These are phyloP conservation scores for Myotis vivesi DNA, from an alignment of 2,797 vertebrate genomes.

Conservation along the genomic window DNA sequence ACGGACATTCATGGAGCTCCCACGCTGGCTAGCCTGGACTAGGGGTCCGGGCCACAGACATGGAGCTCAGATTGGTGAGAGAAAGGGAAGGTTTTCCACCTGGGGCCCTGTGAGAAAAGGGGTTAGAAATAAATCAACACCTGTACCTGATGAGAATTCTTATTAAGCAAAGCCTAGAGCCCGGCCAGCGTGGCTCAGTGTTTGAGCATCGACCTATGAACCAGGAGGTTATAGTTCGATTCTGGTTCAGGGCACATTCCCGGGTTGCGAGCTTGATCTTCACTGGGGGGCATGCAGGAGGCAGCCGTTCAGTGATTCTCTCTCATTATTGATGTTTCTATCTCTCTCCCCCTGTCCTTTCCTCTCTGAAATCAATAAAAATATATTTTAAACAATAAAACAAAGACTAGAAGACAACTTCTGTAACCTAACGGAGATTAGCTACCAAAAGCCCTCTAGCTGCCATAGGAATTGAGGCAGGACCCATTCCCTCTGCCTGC, in stretches of 20 bases:
- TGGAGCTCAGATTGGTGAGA: not conserved
- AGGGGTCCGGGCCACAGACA: not conserved
- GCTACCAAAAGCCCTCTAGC: not conserved
- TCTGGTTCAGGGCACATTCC: too few species aligned
- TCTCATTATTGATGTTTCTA: too few species aligned
- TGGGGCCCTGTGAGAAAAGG: not conserved
- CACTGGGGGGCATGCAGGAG: too few species aligned
- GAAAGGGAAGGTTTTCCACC: not conserved
- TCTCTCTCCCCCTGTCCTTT: too few species aligned
- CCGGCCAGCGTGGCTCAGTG: too few species aligned
- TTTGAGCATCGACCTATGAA: too few species aligned
- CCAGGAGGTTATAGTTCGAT: too few species aligned
- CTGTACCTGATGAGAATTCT: not conserved
- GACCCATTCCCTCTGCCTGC: not conserved
- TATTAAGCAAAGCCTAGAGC: too few species aligned
- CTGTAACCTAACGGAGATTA: not conserved
- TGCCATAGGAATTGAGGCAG: not conserved
- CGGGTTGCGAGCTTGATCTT: too few species aligned
- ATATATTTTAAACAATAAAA: not conserved
- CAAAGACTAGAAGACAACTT: not conserved
- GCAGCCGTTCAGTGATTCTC: too few species aligned
- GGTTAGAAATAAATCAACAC: not conserved
- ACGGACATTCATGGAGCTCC: not conserved
- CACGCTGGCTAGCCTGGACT: not conserved
- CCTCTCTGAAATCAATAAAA: too few species aligned